A percentile compares a stretch with the other conserved stretches of the same genome.
Conservation (phyloP, 2,113 vertebrate species). For the Oryzias celebensis region DNA sequence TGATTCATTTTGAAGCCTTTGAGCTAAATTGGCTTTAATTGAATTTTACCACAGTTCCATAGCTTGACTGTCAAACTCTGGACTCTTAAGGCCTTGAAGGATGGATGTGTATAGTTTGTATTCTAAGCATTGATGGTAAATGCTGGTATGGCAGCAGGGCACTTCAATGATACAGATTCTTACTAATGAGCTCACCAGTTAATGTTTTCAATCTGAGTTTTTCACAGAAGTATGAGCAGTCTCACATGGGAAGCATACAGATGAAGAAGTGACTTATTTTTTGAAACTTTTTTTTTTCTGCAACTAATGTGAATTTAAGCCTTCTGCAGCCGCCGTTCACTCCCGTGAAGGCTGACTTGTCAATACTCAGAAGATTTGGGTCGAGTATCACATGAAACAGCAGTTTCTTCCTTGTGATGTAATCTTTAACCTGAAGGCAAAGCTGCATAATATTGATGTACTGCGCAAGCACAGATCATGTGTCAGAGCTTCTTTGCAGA, state of each 20-base stretch:
- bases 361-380: constrained; percentile 23
- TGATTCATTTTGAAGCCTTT: too few species aligned
- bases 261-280: constrained; percentile 7
- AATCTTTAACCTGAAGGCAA: constrained; percentile 37
- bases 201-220: neutral
- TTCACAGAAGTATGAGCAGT: constrained; percentile 1
- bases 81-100: constrained; percentile 10
- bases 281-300: neutral
- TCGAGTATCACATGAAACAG: constrained; percentile 33
- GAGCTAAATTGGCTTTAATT: constrained; percentile 4
- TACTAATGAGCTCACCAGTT: constrained; percentile 20
- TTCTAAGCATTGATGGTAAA: constrained; percentile 13
- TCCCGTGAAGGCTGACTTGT: constrained; percentile 12
- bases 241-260: constrained; percentile 13
- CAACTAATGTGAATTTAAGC: constrained; percentile 6
- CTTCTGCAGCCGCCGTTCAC: constrained; percentile 7
- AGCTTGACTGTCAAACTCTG: constrained; percentile 1
- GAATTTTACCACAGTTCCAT: constrained; percentile 6
- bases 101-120: constrained; percentile 11
- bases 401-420: constrained; percentile 43
- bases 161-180: constrained; percentile 4
- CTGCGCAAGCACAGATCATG: constrained; percentile 34
- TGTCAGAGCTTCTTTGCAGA: constrained; percentile 39
- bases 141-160: constrained; percentile 9
- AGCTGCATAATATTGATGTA: constrained; percentile 42